Evolutionary conservation across 1,140 invertebrate species (phyloP), one percentile per base, ranked within the genome.

Genomic region (Dendroctonus ponderosae): DNA sequence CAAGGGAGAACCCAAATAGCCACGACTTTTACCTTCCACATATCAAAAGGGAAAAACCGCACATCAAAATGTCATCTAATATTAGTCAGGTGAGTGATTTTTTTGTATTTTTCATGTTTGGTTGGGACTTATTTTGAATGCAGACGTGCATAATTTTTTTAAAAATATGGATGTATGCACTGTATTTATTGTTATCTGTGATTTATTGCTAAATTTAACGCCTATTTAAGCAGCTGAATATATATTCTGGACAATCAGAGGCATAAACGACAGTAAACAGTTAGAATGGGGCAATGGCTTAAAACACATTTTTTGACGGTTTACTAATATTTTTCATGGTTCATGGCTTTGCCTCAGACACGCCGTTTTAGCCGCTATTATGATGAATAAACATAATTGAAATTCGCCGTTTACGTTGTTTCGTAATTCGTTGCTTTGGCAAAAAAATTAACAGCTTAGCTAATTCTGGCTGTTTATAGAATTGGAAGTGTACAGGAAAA

Each of bases 51-150:
- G 77, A 78, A 73, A 81, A 83, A 71, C 82, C 82, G 44, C 82
- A 83, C 72, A 81, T 84, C 65, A 84, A 84, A 74, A 76, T 84
- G 15, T 81, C 80, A 6, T 81, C 81, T 50, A 84, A 79, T 67
- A 80, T 82, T 50, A 80, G 80, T 66, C 83, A 85, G 81, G 83
- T 84, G 72, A 84, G 82, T 77, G 5, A 11, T 5, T 40, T 39
- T 56, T 11, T 56, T 7, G 5, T 38, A 9, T 38, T 56, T 38
- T n/a, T 56, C n/a, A 56, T 40, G 3, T 26, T 26, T 26, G 26
- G 26, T 26, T 26, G 26, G 26, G 26, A 26, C 26, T 26, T 26
- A 26, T 26, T 26, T 26, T 26, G 26, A 26, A 26, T 26, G 26
- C 26, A 26, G 1, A 26, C 1, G 26, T 26, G 26, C 26, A 3